Evolutionary conservation across 2,113 vertebrate species (phyloP).

Genomic region (Myotis brandtii): DNA sequence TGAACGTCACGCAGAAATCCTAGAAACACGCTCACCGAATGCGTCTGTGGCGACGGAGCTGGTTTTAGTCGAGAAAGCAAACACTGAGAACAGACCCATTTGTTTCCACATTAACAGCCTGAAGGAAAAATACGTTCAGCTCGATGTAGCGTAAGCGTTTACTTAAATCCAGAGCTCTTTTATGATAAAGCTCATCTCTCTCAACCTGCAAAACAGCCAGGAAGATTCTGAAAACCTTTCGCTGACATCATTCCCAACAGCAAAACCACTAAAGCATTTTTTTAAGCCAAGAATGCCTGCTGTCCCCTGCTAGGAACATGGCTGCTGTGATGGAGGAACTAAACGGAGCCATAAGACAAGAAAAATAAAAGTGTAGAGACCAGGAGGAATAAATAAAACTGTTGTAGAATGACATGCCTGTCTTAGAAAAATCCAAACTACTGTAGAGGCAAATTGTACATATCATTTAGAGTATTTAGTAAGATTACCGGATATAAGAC

Average conservation of each 20-base stretch:
- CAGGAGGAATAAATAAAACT: not conserved
- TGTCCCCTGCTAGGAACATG: not conserved
- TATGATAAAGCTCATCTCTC: not conserved
- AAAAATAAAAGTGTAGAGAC: not conserved
- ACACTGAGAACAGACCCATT: not conserved
- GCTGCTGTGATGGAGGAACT: not conserved
- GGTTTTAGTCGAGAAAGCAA: not conserved
- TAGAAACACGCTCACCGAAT: not conserved
- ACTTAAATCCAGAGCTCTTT: not conserved
- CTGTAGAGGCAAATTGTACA: not conserved
- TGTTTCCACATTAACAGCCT: not conserved
- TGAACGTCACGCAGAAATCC: not conserved
- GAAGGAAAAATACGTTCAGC: not conserved
- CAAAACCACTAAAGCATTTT: not conserved
- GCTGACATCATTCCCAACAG: not conserved
- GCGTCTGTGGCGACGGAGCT: not conserved
- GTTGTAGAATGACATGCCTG: not conserved
- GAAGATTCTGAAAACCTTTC: not conserved
- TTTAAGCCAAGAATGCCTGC: not conserved
- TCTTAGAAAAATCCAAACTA: not conserved
- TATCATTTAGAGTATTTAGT: not conserved
- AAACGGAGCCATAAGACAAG: not conserved
- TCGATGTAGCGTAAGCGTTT: not conserved
- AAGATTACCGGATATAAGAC: not conserved
- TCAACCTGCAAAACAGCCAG: not conserved